phyloP scores from a whole-genome alignment of 2,113 vertebrate species.

The Corvus cornix region DNA sequence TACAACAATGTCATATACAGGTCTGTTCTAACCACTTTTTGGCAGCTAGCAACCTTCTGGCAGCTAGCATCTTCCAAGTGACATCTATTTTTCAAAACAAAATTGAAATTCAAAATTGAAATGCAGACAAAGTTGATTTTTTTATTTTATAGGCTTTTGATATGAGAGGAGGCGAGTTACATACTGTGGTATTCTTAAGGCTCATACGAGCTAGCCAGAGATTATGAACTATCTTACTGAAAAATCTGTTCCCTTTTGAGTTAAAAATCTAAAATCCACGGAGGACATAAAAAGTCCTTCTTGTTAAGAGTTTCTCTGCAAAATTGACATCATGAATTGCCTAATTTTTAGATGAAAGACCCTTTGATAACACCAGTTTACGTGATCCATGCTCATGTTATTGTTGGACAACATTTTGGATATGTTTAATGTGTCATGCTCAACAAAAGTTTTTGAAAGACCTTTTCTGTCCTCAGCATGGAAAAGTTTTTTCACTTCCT shows the following conservation, averaged over 20 bases:
- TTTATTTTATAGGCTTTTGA: neutral
- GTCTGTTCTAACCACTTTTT: neutral
- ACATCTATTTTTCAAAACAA: neutral
- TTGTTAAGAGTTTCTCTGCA: neutral
- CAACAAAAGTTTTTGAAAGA: neutral
- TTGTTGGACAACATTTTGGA: neutral
- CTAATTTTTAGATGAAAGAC: neutral
- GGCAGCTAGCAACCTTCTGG: neutral
- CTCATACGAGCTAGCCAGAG: neutral
- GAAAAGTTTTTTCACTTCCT: slow-evolving; percentile 3
- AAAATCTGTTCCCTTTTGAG: neutral
- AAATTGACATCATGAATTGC: neutral
- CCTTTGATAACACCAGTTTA: neutral
- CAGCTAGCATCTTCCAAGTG: neutral
- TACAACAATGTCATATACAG: neutral
- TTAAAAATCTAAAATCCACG: neutral
- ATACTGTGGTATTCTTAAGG: neutral
- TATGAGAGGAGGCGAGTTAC: neutral
- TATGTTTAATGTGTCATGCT: neutral
- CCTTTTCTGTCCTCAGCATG: slow-evolving; percentile 1
- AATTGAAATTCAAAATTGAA: neutral
- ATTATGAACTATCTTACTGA: neutral
- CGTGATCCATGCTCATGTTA: neutral
- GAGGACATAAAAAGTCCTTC: neutral
- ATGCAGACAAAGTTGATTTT: neutral